Percentiles rank a stretch among this genome's conserved stretches.
Evolutionary conservation across 2,797 vertebrate genomes (phyloP).

Genomic region (Gambelia wislizenii): DNA sequence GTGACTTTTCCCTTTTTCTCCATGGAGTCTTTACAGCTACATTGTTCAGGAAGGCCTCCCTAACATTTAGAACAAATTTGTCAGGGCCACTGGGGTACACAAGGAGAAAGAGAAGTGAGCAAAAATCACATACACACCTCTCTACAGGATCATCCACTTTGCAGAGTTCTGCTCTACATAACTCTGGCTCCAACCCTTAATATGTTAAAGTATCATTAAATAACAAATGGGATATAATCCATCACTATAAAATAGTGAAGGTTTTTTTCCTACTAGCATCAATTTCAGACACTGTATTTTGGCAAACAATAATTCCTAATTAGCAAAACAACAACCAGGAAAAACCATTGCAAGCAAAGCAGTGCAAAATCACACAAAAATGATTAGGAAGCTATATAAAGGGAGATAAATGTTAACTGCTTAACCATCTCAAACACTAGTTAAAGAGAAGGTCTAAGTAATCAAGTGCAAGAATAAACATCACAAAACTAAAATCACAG

Average conservation of each 20-base stretch:
- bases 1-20: not conserved
- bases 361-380: not conserved
- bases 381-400: not conserved
- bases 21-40: not conserved
- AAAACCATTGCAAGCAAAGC: not conserved
- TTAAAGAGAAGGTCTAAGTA: not conserved
- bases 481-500: not conserved
- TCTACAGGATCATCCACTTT: not conserved
- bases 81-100: not conserved
- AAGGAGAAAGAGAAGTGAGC: not conserved
- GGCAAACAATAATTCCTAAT: not conserved
- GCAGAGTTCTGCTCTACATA: not conserved
- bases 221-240: not conserved
- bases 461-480: not conserved
- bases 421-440: not conserved
- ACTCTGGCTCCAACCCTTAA: not conserved
- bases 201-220: not conserved
- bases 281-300: not conserved
- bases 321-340: not conserved
- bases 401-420: not conserved
- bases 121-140: not conserved
- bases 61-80: not conserved
- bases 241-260: not conserved
- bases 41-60: too few relatives aligned
- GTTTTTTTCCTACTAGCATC: not conserved